Percentiles rank a stretch among this genome's conserved stretches.
Evolutionary conservation across 2,113 vertebrate species (phyloP).

Genomic region (Lates calcarifer): DNA sequence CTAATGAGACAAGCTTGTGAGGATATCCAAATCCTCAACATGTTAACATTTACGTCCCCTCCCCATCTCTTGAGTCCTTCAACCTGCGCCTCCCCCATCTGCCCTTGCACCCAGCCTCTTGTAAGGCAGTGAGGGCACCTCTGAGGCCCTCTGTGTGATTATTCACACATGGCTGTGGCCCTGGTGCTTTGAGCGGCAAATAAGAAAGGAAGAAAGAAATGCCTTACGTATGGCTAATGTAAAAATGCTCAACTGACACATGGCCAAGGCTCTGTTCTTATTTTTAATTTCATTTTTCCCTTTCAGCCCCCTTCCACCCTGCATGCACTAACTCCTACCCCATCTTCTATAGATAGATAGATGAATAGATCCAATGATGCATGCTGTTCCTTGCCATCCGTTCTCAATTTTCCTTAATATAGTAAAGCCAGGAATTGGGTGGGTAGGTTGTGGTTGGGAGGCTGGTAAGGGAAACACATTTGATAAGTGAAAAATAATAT

Average conservation of each 20-base stretch:
- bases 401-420: conserved; percentile 78
- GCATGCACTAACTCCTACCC: conserved; percentile 5
- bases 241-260: conserved; percentile 77
- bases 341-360: conserved; percentile 53
- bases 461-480: conserved; percentile 75
- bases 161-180: conserved; percentile 79
- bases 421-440: conserved; percentile 67
- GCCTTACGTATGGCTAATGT: conserved; percentile 81
- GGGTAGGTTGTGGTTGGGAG: conserved; percentile 71
- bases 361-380: conserved; percentile 62
- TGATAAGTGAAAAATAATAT: conserved; percentile 85
- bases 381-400: conserved; percentile 72
- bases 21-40: conserved; percentile 86
- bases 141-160: conserved; percentile 81
- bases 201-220: conserved; percentile 77
- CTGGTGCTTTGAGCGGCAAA: conserved; percentile 76
- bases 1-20: conserved; percentile 90
- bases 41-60: conserved; percentile 83
- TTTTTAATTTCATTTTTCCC: conserved; percentile 50
- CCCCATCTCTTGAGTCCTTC: conserved; percentile 54
- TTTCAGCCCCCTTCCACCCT: not conserved
- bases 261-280: conserved; percentile 64
- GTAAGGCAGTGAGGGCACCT: conserved; percentile 77
- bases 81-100: conserved; percentile 75
- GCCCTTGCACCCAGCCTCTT: conserved; percentile 76